Percentiles rank a stretch among this genome's conserved stretches.
phyloP scores from a whole-genome alignment of 2,113 vertebrate genomes.

The Cettia cetti region DNA sequence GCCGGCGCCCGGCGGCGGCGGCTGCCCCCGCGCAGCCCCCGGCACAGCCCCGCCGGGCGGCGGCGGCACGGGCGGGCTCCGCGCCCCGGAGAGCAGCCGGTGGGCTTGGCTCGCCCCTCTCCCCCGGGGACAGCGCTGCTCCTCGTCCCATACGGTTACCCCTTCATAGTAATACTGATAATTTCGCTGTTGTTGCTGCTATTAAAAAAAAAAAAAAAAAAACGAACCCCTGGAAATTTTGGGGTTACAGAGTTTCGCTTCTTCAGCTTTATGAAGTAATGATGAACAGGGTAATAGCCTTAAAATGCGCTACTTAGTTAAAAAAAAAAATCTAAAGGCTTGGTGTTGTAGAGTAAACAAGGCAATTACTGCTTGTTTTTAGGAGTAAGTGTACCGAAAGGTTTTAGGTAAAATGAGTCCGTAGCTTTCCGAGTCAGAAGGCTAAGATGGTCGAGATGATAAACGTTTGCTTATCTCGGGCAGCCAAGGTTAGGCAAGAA shows the following conservation, averaged over 20 bases:
- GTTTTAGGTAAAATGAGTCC: not conserved
- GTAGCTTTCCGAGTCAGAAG: not conserved
- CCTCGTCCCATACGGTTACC: not conserved
- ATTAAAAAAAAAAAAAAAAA: not conserved
- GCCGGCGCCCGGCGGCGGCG: not conserved
- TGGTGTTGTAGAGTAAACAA: not conserved
- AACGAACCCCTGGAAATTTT: not conserved
- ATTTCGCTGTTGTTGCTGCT: not conserved
- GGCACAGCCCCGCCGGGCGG: not conserved
- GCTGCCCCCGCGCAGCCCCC: not conserved
- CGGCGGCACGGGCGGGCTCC: not conserved
- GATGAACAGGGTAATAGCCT: not conserved
- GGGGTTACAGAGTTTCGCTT: not conserved
- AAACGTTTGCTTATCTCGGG: not conserved
- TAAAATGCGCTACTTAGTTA: not conserved
- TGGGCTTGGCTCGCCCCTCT: not conserved
- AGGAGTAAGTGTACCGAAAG: not conserved
- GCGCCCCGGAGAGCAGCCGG: not conserved
- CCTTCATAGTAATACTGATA: too few species aligned
- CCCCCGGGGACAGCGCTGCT: not conserved
- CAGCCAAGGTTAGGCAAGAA: not conserved
- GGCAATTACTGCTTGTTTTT: not conserved
- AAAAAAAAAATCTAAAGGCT: not conserved
- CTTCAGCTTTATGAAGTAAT: not conserved
- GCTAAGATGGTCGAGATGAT: not conserved